Evolutionary conservation across 2,888 invertebrate genomes (phyloP).

Genomic region (Drosophila mulleri): DNA sequence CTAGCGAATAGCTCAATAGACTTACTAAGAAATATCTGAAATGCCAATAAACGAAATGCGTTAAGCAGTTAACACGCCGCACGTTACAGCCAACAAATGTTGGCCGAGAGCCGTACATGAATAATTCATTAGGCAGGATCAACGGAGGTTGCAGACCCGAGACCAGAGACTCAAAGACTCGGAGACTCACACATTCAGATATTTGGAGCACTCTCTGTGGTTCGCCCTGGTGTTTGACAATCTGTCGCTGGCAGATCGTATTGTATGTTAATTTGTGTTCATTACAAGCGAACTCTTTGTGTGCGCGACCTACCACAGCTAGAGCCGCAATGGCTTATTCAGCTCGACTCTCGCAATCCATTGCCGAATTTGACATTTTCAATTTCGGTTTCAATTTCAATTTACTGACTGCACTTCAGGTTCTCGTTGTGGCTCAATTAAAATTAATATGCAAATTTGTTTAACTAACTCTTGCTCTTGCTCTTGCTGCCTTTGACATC

Average conservation of each 20-base stretch:
- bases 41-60: slow-evolving; percentile 52
- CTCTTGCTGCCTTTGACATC: slow-evolving; percentile 42
- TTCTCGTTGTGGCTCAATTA: slow-evolving; percentile 61
- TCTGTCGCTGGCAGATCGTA: slow-evolving; percentile 53
- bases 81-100: slow-evolving; percentile 21
- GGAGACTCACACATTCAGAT: background rate
- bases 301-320: slow-evolving; percentile 56
- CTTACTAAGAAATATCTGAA: slow-evolving; percentile 31
- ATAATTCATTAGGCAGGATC: slow-evolving; percentile 51
- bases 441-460: slow-evolving; percentile 78
- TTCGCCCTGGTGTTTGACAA: slow-evolving; percentile 61
- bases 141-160: slow-evolving; percentile 2
- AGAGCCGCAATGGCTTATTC: slow-evolving; percentile 54
- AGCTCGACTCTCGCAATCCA: slow-evolving; percentile 36
- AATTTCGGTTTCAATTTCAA: slow-evolving; percentile 48
- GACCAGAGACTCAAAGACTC: background rate
- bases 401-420: slow-evolving; percentile 39
- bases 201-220: slow-evolving; percentile 30
- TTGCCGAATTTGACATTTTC: slow-evolving; percentile 72
- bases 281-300: slow-evolving; percentile 44
- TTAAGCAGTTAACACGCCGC: slow-evolving; percentile 50
- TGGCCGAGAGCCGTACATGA: slow-evolving; percentile 38
- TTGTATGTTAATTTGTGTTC: slow-evolving; percentile 71
- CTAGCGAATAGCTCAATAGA: slow-evolving; percentile 30
- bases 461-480: slow-evolving; percentile 10